phyloP scores from a whole-genome alignment of 2,888 invertebrate genomes.

The Cataglyphis rosenhaueri region DNA sequence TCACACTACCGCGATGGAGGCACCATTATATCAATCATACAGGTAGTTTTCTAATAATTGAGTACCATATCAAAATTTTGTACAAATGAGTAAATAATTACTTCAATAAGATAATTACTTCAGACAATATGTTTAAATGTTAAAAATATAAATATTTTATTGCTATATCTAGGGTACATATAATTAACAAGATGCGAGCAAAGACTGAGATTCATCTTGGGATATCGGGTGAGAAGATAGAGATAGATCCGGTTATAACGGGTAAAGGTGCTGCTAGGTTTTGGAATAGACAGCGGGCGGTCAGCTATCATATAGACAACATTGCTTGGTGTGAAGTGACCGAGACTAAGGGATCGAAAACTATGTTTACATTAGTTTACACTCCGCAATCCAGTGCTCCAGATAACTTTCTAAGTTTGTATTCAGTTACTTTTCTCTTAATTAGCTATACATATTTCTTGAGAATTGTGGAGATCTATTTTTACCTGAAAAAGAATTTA shows the following conservation, averaged over 20 bases:
- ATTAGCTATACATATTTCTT: background rate
- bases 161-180: conserved; percentile 89
- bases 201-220: conserved; percentile 95
- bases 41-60: conserved; percentile 72
- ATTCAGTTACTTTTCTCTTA: background rate
- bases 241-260: conserved; percentile 92
- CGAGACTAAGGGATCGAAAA: conserved; percentile 91
- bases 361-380: conserved; percentile 91
- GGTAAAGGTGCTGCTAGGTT: conserved; percentile 84
- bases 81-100: background rate
- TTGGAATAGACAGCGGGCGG: conserved; percentile 91
- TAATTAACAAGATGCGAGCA: conserved; percentile 92
- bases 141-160: conserved; percentile 33
- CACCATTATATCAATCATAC: conserved; percentile 93
- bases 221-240: conserved; percentile 95
- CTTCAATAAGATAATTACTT: background rate
- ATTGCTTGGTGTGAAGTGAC: conserved; percentile 95
- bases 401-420: conserved; percentile 66
- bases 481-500: background rate
- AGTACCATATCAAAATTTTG: background rate
- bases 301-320: conserved; percentile 94
- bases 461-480: background rate
- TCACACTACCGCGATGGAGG: conserved; percentile 93
- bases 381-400: conserved; percentile 84
- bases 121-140: conserved; percentile 23